These are phyloP conservation scores for Taxidea taxus DNA, from an alignment of 2,113 vertebrate species.

Conservation along the genomic window DNA sequence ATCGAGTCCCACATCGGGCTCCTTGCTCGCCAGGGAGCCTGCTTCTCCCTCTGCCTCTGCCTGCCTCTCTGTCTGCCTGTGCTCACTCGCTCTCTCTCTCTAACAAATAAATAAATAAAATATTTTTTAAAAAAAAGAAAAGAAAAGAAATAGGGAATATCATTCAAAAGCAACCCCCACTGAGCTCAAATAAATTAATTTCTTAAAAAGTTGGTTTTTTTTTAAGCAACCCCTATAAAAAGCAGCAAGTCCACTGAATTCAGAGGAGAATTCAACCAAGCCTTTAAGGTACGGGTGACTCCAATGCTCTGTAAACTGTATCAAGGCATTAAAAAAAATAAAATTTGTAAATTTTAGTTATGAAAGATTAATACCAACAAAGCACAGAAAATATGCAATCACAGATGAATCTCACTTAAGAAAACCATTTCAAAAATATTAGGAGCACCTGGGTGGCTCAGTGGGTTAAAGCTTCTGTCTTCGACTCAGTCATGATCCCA, in stretches of 20 bases:
- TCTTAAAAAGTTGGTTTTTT: not conserved
- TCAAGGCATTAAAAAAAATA: not conserved
- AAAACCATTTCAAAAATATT: not conserved
- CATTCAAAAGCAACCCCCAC: not conserved
- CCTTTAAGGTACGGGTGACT: not conserved
- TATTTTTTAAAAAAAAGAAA: too few species aligned
- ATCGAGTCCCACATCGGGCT: too few species aligned
- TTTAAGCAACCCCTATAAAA: not conserved
- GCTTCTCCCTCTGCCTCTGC: too few species aligned
- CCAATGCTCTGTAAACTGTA: not conserved
- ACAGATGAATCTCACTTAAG: not conserved
- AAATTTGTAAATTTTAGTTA: not conserved
- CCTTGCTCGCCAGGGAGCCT: too few species aligned
- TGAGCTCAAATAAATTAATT: not conserved
- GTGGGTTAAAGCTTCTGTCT: too few species aligned
- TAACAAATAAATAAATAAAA: too few species aligned
- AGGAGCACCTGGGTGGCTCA: too few species aligned
- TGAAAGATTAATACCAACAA: not conserved
- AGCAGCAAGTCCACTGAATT: not conserved
- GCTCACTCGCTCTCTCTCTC: too few species aligned
- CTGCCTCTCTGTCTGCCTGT: too few species aligned
- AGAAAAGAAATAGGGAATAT: not conserved
- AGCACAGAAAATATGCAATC: not conserved
- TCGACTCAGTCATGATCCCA: too few species aligned
- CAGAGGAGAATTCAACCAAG: not conserved